phyloP scores from a whole-genome alignment of 2,797 vertebrate genomes.

The Ambastaia sidthimunki region DNA sequence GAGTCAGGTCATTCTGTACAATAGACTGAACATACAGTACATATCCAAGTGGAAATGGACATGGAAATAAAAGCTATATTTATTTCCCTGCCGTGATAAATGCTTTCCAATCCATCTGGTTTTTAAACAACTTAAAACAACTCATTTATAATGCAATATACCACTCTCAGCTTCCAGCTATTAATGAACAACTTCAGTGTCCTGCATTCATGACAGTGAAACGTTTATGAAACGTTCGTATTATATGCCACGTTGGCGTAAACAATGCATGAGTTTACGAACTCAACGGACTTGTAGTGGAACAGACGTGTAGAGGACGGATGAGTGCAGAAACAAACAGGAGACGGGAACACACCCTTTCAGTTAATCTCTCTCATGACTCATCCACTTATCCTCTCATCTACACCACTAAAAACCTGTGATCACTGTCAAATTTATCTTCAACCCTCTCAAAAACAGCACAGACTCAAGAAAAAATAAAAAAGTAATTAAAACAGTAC shows the following conservation, averaged over 20 bases:
- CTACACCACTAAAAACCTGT: background rate
- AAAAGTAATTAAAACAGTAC: background rate
- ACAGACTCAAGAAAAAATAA: background rate
- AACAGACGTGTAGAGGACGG: background rate
- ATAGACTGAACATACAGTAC: background rate
- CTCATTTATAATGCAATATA: background rate
- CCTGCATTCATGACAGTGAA: background rate
- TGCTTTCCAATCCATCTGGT: background rate
- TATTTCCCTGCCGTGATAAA: background rate
- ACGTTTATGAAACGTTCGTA: background rate
- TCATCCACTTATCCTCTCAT: background rate
- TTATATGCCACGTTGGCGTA: background rate
- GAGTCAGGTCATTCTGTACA: no score
- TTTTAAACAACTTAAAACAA: background rate
- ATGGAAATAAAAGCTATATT: background rate
- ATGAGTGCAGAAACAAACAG: background rate
- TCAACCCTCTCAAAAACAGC: background rate
- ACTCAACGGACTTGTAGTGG: background rate
- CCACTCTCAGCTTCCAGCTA: background rate
- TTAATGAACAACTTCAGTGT: no score
- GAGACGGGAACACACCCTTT: background rate
- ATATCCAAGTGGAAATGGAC: constrained; percentile 32
- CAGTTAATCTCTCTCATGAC: background rate
- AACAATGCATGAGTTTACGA: background rate
- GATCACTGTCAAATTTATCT: background rate